These are phyloP conservation scores for Campylomormyrus tamandua DNA, from an alignment of 2,113 vertebrate species.

Conservation along the genomic window DNA sequence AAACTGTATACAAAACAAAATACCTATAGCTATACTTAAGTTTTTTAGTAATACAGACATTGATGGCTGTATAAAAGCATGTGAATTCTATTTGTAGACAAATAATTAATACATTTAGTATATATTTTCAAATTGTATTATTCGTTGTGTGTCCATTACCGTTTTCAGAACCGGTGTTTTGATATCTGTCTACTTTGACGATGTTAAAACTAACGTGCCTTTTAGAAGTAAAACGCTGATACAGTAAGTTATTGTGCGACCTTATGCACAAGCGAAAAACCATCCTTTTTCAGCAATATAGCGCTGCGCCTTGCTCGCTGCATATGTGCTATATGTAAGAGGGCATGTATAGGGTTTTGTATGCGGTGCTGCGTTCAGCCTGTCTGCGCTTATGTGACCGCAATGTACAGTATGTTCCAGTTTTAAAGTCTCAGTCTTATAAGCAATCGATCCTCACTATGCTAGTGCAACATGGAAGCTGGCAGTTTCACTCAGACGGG, in stretches of 20 bases:
- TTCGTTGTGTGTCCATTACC: background rate
- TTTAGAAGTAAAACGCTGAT: background rate
- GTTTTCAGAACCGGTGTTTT: background rate
- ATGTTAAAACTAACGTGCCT: background rate
- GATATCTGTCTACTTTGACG: background rate
- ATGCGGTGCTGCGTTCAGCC: background rate
- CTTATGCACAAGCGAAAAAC: background rate
- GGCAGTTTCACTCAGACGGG: background rate
- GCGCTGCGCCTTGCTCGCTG: background rate
- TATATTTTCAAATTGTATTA: background rate
- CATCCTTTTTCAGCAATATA: conserved; percentile 19
- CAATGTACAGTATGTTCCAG: background rate
- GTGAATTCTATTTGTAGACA: background rate
- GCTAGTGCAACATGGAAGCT: background rate
- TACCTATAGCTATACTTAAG: background rate
- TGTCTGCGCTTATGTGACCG: background rate
- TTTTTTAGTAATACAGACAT: background rate
- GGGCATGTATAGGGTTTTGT: background rate
- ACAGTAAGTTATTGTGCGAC: background rate
- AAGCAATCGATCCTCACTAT: background rate
- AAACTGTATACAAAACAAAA: background rate
- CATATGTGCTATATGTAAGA: background rate
- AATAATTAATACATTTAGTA: background rate
- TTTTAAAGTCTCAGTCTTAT: background rate
- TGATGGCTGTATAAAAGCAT: background rate